Percentiles rank a stretch among this genome's conserved stretches.
phyloP scores from a whole-genome alignment of 2,888 invertebrate genomes.

The Dryobota labecula region DNA sequence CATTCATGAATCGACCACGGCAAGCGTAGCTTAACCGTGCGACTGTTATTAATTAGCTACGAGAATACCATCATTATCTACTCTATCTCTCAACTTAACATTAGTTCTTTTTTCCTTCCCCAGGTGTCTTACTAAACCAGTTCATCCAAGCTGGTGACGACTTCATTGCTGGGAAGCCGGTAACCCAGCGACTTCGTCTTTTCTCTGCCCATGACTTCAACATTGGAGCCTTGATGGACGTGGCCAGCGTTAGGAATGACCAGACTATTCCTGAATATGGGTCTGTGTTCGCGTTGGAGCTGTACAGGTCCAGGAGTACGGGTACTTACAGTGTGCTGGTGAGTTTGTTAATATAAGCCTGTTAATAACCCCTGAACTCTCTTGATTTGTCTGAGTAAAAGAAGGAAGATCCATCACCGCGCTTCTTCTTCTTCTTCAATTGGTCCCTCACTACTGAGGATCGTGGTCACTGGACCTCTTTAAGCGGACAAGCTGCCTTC shows the following conservation, averaged over 20 bases:
- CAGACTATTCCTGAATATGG: slow-evolving; percentile 83
- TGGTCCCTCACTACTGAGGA: too few relatives aligned
- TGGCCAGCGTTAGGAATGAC: slow-evolving; percentile 73
- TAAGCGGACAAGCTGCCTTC: too few relatives aligned
- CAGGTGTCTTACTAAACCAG: slow-evolving; percentile 82
- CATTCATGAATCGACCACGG: not conserved
- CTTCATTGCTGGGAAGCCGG: slow-evolving; percentile 72
- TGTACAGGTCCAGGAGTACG: slow-evolving; percentile 75
- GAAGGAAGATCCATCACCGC: too few relatives aligned
- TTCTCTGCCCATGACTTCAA: slow-evolving; percentile 86
- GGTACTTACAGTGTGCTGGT: slow-evolving; percentile 81
- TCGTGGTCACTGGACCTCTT: too few relatives aligned
- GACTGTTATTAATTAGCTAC: not conserved
- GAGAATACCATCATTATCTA: not conserved
- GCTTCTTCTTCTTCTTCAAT: too few relatives aligned
- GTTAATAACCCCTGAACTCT: too few relatives aligned
- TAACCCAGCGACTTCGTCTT: slow-evolving; percentile 74
- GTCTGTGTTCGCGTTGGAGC: slow-evolving; percentile 79
- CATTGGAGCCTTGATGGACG: slow-evolving; percentile 84
- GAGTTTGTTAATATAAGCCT: slow-evolving; percentile 56
- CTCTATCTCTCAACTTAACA: too few relatives aligned
- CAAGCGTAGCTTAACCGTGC: not conserved
- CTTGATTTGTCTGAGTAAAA: too few relatives aligned
- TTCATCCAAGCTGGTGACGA: slow-evolving; percentile 79
- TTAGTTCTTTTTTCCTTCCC: not conserved